These are phyloP conservation scores for Acanthisitta chloris DNA, from an alignment of 2,113 vertebrate species.

Conservation along the genomic window DNA sequence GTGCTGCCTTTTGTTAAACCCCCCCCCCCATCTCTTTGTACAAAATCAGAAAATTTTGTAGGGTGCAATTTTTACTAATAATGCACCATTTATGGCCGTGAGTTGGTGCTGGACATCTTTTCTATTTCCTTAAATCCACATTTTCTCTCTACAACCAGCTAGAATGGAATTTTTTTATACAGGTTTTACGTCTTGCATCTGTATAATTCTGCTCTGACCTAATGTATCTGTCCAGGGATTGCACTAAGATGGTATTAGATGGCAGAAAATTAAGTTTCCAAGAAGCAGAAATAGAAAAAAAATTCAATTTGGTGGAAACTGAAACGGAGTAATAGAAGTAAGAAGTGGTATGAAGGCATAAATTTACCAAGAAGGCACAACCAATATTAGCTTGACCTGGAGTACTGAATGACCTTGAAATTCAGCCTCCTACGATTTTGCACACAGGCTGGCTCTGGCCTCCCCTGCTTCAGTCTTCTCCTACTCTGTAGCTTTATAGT, in stretches of 20 bases:
- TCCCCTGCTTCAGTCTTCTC: background rate
- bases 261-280: slow-evolving; percentile 27
- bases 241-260: slow-evolving; percentile 15
- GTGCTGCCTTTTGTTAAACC: background rate
- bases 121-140: background rate
- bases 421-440: background rate
- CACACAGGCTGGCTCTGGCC: background rate
- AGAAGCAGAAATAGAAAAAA: slow-evolving; percentile 35
- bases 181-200: background rate
- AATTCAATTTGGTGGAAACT: background rate
- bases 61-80: background rate
- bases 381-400: background rate
- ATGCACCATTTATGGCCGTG: background rate
- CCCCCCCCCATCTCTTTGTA: background rate
- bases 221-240: background rate
- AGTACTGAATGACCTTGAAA: background rate
- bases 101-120: background rate
- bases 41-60: background rate
- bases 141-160: background rate
- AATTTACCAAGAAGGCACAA: background rate
- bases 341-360: background rate
- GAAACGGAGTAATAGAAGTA: background rate
- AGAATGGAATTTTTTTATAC: background rate
- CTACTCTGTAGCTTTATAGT: background rate
- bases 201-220: slow-evolving; percentile 16